Conservation (phyloP, 2,113 vertebrate species). For the Benitochromis conjunctus region DNA sequence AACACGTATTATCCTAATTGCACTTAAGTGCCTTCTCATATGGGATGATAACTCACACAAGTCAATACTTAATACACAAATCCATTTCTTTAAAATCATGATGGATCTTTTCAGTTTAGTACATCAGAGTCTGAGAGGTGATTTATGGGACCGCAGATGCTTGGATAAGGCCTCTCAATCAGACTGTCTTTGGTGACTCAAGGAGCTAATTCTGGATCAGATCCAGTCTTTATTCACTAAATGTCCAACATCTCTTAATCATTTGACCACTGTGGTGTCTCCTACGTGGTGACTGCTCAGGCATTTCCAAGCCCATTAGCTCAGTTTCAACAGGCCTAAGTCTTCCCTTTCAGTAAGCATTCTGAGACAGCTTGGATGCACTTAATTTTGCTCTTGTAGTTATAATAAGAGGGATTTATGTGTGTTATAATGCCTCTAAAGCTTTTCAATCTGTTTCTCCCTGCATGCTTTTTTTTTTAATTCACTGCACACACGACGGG, state of each 20-base stretch:
- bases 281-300: background rate
- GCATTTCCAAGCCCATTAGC: background rate
- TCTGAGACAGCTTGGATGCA: background rate
- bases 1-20: background rate
- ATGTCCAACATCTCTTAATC: background rate
- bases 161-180: slow-evolving; percentile 2
- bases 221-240: background rate
- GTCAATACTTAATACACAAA: slow-evolving; percentile 30
- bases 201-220: background rate
- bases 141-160: slow-evolving; percentile 4
- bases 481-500: background rate
- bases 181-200: background rate
- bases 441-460: background rate
- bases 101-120: background rate
- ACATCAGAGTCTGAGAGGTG: background rate
- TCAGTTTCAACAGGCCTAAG: background rate
- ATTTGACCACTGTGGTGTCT: background rate
- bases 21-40: background rate
- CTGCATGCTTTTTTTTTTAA: background rate
- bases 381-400: background rate
- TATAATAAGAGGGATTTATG: background rate
- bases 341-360: background rate
- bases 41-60: slow-evolving; percentile 7
- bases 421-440: background rate
- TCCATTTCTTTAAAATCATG: slow-evolving; percentile 48